These are phyloP conservation scores for Papilio polytes DNA, from an alignment of 1,140 invertebrate genomes.

Conservation along the genomic window DNA sequence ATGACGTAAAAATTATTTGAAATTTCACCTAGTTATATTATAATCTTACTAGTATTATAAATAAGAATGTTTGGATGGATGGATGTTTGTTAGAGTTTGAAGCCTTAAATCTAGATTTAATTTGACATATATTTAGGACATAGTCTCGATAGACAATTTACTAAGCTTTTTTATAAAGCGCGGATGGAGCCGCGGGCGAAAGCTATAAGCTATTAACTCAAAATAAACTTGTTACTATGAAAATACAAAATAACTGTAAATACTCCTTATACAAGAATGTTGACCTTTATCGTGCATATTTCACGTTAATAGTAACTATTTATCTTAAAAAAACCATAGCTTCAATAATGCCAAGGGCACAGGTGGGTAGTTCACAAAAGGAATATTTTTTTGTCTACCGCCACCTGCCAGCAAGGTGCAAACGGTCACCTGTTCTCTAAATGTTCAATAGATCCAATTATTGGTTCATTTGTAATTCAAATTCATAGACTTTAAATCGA, in stretches of 20 bases:
- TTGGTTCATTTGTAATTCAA: neutral
- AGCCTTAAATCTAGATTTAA: too few species aligned
- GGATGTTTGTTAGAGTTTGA: too few species aligned
- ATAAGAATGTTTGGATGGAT: too few species aligned
- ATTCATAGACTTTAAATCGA: neutral
- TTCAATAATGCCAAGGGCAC: slow-evolving; percentile 17
- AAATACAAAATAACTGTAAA: neutral
- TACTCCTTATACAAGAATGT: neutral
- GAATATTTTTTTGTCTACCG: neutral
- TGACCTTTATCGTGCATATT: slow-evolving; percentile 8
- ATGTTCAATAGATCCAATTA: slow-evolving; percentile 8
- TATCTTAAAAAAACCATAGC: slow-evolving; percentile 1
- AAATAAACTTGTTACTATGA: neutral
- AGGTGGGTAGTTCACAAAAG: slow-evolving; percentile 28
- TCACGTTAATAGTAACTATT: neutral
- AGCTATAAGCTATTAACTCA: neutral
- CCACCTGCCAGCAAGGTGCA: slow-evolving; percentile 30
- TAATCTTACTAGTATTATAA: too few species aligned
- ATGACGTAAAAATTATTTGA: too few species aligned
- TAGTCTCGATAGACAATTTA: too few species aligned
- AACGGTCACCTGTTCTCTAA: slow-evolving; percentile 24
- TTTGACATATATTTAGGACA: too few species aligned
- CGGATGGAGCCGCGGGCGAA: too few species aligned
- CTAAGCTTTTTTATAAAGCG: too few species aligned
- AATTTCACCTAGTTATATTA: too few species aligned